Evolutionary conservation across 2,797 vertebrate species (phyloP).

Genomic region (Gallinago solitaria): DNA sequence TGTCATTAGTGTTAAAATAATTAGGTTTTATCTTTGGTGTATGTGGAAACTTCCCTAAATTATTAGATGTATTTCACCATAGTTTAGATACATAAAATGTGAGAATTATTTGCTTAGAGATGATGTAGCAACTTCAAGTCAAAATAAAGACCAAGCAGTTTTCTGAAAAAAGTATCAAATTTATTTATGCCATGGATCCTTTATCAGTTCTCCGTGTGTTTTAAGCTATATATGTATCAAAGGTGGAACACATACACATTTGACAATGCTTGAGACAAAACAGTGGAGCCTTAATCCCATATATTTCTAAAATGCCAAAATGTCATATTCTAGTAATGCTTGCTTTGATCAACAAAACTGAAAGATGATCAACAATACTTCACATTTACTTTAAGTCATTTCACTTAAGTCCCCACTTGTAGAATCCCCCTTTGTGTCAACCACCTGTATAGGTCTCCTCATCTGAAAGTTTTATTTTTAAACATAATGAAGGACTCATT

Average conservation of each 20-base stretch:
- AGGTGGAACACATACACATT: background rate
- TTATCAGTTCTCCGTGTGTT: conserved; percentile 8
- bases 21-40: background rate
- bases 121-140: background rate
- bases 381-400: background rate
- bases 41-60: accelerated
- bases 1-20: background rate
- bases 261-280: conserved; percentile 32
- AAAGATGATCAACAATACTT: background rate
- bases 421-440: background rate
- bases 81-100: background rate
- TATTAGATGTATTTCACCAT: background rate
- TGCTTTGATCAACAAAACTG: conserved; percentile 18
- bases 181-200: conserved; percentile 64
- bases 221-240: conserved; percentile 6
- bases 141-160: background rate
- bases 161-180: conserved; percentile 74
- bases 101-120: background rate
- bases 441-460: background rate
- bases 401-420: background rate
- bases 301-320: background rate
- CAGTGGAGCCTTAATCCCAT: background rate
- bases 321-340: background rate
- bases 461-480: background rate
- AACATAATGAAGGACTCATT: background rate